phyloP scores from a whole-genome alignment of 2,888 invertebrate genomes.

The Liodrosophila aerea region DNA sequence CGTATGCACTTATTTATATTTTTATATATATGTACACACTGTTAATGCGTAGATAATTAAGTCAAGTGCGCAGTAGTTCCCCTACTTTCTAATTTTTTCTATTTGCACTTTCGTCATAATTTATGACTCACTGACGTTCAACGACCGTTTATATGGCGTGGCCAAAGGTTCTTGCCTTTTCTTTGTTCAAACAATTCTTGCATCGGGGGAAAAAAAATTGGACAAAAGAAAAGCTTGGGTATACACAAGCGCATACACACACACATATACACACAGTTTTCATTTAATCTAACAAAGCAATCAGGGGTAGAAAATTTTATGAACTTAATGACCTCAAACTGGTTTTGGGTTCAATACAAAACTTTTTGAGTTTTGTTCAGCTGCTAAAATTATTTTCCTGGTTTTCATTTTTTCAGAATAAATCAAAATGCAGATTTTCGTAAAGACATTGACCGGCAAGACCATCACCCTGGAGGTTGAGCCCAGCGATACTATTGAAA shows the following conservation, averaged over 20 bases:
- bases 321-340: not conserved
- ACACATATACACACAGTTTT: too few relatives aligned
- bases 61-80: conserved; percentile 5
- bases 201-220: conserved; percentile 8
- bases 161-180: conserved; percentile 29
- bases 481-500: conserved; percentile 76
- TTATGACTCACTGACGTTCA: conserved; percentile 2
- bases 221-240: not conserved
- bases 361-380: not conserved
- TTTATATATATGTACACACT: not conserved
- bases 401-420: conserved; percentile 44
- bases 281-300: conserved; percentile 38
- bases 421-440: conserved; percentile 75
- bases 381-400: conserved; percentile 9
- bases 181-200: conserved; percentile 9
- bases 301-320: not conserved
- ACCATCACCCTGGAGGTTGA: conserved; percentile 78
- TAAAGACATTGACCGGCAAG: conserved; percentile 77
- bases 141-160: conserved; percentile 13
- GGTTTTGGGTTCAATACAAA: too few relatives aligned
- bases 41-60: conserved; percentile 3
- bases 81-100: too few relatives aligned
- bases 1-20: not conserved
- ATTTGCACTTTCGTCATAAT: too few relatives aligned
- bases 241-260: not conserved